Conservation (phyloP, 2,888 invertebrate genomes). For the Lochmaea crataegi region DNA sequence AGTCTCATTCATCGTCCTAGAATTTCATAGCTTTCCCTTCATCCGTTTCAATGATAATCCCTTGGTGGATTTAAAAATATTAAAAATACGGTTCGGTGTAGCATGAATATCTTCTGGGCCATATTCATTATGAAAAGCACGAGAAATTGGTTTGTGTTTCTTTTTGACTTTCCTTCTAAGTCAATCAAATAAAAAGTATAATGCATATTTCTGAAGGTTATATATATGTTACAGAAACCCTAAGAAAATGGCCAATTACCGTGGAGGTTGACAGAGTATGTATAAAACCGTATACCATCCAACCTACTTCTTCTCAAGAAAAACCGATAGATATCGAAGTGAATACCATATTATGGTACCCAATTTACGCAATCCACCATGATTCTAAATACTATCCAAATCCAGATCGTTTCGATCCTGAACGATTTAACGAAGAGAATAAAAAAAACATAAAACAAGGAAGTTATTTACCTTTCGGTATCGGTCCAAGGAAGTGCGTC, state of each 20-base stretch:
- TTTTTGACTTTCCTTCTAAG: too few species aligned
- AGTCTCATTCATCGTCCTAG: too few species aligned
- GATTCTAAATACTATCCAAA: slow-evolving; percentile 64
- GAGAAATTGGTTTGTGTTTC: too few species aligned
- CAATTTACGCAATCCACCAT: slow-evolving; percentile 62
- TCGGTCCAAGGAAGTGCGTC: slow-evolving; percentile 69
- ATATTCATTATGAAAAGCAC: too few species aligned
- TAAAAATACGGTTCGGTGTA: too few species aligned
- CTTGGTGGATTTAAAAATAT: too few species aligned
- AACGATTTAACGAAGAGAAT: slow-evolving; percentile 56
- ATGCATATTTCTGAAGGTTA: not conserved
- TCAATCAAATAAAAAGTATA: not conserved
- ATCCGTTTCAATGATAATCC: too few species aligned
- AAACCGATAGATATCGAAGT: slow-evolving; percentile 47
- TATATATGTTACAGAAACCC: slow-evolving; percentile 41
- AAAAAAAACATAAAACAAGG: slow-evolving; percentile 65
- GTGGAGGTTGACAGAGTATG: slow-evolving; percentile 65
- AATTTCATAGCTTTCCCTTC: too few species aligned
- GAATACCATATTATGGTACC: slow-evolving; percentile 59
- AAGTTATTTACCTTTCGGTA: slow-evolving; percentile 68
- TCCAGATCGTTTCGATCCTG: slow-evolving; percentile 67
- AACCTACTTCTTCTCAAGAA: slow-evolving; percentile 49
- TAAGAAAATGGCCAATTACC: slow-evolving; percentile 48
- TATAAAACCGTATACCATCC: slow-evolving; percentile 64
- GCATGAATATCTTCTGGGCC: too few species aligned